Base-by-base conservation (phyloP, 1,140 invertebrate genomes). In the Lethocerus indicus region DNA sequence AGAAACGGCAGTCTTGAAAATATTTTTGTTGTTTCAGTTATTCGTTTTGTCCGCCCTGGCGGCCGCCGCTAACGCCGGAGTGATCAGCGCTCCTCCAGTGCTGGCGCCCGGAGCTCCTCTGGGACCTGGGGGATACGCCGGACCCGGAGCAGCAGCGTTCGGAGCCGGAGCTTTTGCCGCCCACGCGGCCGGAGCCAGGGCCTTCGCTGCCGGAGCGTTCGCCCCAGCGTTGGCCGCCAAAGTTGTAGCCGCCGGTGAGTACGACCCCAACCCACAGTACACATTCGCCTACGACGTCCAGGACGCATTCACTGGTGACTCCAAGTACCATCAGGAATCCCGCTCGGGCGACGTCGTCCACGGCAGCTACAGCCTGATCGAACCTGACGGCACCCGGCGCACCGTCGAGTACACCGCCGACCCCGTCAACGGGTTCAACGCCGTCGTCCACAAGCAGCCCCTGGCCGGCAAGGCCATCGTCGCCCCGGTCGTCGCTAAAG, bases 241-340 rank as follows among this genome's bases (percentile, higher is more conserved):
- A 63, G 23, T 35, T 13, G 58, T 67, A 3, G 67, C 66, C 35
- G 57, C 41, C 25, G 29, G 20, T 20, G 45, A 47, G n/a, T 47
- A 43, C 23, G 41, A 43, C 23, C 57, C 56, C 1, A 54, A 55
- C 35, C 55, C 56, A 7, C 21, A 52, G 2, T 80, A 80, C 54
- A 68, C 71, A 29, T 80, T 76, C 59, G 67, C 74, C 1, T 80
- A 79, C 57, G 78, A 65, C 32, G 69, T 72, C 76, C 36, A 74
- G 79, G 14, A 70, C 76, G 51, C 3, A 65, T 71, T 57, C 42
- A 78, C 70, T 54, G 75, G 79, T 40, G 77, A 81, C 61, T 69
- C 71, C 46, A 78, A 82, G 60, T 72, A 71, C 56, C 75, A 79
- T 53, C 70, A 71, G 79, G 35, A 68, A 76, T 51, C 59, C 21